Base-by-base conservation (phyloP, 2,888 invertebrate species). In the Sceliomorpha sp. region DNA sequence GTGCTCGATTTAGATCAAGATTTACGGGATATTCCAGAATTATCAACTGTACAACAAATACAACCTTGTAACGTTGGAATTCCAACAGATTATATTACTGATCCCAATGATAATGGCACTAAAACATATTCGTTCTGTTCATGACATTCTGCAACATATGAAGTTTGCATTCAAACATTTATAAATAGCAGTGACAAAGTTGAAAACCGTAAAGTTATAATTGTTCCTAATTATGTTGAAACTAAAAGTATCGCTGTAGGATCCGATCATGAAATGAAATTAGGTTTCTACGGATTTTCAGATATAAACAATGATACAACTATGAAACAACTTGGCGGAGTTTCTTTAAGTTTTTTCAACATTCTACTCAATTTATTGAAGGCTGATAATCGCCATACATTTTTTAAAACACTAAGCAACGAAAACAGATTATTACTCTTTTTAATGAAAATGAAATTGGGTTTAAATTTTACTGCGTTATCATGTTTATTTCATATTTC, bases 381-480 rank as follows among this genome's bases (percentile, higher is more conserved):
- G 1, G 17, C 14, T 4, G 14, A 37, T 4, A 50, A 56, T 5
- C 56, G 56, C 9, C 51, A 55, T 7, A 10, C 8, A 1, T 58
- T 15, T 58, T 56, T 9, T 13, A 48, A 10, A 20, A 58, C 8
- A 2, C n/a, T 69, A 1, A 5, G 2, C 5, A 29, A 12, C n/a
- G 56, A 63, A 39, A 13, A 63, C 27, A 9, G 58, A 17, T 10
- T 58, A 6, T 31, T 69, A 1, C 13, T 69, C 0, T 67, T 58
- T n/a, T 26, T 68, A 14, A 48, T 64, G 32, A 64, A 60, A 26
- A 32, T 69, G 13, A 66, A 67, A 50, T 39, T 55, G 1, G 70
- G 70, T 0, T 5, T 70, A 6, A 24, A 51, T 10, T 67, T 63
- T 26, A 10, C 42, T 14, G 59, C 45, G 9, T 9, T 72, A 4